Evolutionary conservation across 2,797 vertebrate genomes (phyloP), one percentile per base, ranked within the genome.

Genomic region (Xiphorhynchus erythropygius): DNA sequence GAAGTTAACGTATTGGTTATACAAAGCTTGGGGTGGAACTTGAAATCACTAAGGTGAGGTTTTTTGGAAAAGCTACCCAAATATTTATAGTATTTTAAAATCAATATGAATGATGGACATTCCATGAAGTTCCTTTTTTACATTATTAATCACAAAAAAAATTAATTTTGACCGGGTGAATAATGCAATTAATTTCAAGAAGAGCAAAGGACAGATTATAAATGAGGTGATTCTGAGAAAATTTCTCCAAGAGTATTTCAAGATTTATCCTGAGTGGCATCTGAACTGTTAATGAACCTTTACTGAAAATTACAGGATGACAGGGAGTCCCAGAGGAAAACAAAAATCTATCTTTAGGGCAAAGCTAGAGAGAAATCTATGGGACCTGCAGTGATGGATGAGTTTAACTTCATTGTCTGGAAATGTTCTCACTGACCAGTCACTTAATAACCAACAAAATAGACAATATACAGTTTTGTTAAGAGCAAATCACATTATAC

Each of bases 61-160:
- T 85, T 94, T 71, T 23, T 62, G 63, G 77, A 90, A 93, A 91
- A 59, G 53, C 49, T 93, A n/a, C 32, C 14, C 39, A 80, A 80
- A 71, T n/a, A 55, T 6, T 9, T 25, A 32, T 18, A 28, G 16
- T 37, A n/a, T 85, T 84, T 93, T 47, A 62, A 90, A 80, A 78
- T 28, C 8, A 32, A 27, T 65, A 39, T 18, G 24, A 39, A 22
- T 70, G 76, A 63, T 39, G 77, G 59, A 53, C 24, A 85, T 91
- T 87, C 83, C 73, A 81, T n/a, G 22, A 93, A 85, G 60, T 85
- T 93, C 56, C n/a, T 74, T 84, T 92, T 80, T 49, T 46, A 18
- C 41, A 37, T 70, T 52, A 63, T 41, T 63, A 68, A 63, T 79
- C 18, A 68, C 19, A 14, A 59, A 88, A 74, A 17, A 74, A 37